Percentiles rank a stretch among this genome's conserved stretches.
phyloP scores from a whole-genome alignment of 2,888 invertebrate genomes.

The Priocnemis perturbator region DNA sequence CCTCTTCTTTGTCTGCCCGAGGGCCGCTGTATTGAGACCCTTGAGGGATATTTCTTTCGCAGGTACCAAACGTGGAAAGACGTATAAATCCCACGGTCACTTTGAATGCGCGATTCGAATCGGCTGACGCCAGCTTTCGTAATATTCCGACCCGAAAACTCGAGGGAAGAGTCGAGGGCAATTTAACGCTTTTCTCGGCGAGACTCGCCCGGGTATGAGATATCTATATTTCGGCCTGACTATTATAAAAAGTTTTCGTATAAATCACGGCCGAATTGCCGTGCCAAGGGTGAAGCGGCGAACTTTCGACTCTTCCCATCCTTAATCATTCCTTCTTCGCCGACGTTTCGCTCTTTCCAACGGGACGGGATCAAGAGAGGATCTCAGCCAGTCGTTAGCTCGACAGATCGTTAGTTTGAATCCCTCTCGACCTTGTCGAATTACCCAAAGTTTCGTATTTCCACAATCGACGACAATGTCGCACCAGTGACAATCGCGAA shows the following conservation, averaged over 20 bases:
- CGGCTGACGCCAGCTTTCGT: conserved; percentile 17
- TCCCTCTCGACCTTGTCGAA: background rate
- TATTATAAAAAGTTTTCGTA: conserved; percentile 66
- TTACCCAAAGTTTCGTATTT: conserved; percentile 28
- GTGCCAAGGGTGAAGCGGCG: conserved; percentile 40
- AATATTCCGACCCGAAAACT: conserved; percentile 24
- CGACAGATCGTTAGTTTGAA: background rate
- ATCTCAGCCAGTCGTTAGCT: no score
- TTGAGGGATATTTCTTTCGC: no score
- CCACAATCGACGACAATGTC: no score
- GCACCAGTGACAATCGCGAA: no score
- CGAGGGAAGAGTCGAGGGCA: conserved; percentile 38
- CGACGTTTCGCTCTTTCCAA: conserved; percentile 36
- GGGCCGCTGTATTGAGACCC: no score
- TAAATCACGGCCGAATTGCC: conserved; percentile 68
- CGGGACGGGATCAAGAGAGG: no score
- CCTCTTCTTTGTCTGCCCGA: no score
- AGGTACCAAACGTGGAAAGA: no score
- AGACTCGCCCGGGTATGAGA: conserved; percentile 28
- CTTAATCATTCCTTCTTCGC: conserved; percentile 40
- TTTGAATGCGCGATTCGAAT: background rate
- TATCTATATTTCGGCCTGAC: conserved; percentile 61
- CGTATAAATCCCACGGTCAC: no score
- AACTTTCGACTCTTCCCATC: conserved; percentile 56
- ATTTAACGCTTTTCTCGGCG: conserved; percentile 59